A percentile compares a stretch with the other conserved stretches of the same genome.
phyloP scores from a whole-genome alignment of 2,113 vertebrate species.

The Brachypodius melanocephalos region DNA sequence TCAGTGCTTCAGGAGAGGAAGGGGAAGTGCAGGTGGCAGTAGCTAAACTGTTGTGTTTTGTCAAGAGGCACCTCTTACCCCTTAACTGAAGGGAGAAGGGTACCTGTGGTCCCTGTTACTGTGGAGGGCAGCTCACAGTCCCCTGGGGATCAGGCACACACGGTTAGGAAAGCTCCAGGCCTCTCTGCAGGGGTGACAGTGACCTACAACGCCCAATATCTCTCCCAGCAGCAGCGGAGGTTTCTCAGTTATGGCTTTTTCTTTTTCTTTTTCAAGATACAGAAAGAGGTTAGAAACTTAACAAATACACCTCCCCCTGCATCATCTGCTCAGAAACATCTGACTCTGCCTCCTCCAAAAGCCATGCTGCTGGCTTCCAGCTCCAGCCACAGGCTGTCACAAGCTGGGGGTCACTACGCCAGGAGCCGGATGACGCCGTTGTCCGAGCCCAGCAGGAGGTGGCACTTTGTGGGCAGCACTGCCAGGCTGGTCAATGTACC shows the following conservation, averaged over 20 bases:
- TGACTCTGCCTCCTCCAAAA: background rate
- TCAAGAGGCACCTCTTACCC: background rate
- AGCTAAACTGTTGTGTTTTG: background rate
- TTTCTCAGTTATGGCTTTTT: conserved; percentile 59
- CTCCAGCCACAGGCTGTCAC: background rate
- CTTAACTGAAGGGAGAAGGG: background rate
- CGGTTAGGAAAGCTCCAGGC: conserved; percentile 23
- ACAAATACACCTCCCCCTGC: background rate
- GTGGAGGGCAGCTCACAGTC: conserved; percentile 16
- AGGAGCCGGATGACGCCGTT: conserved; percentile 89
- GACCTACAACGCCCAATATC: conserved; percentile 43
- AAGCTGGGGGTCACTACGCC: conserved; percentile 70
- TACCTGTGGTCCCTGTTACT: background rate
- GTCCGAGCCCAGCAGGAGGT: conserved; percentile 93
- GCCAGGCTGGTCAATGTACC: conserved; percentile 93
- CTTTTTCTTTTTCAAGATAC: background rate
- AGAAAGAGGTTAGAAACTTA: background rate
- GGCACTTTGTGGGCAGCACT: conserved; percentile 91
- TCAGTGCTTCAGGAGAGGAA: background rate
- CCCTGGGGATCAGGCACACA: conserved; percentile 65
- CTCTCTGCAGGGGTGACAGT: conserved; percentile 62
- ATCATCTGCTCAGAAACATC: background rate
- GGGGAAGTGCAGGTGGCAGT: conserved; percentile 13
- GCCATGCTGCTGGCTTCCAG: background rate
- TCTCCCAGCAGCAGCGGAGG: conserved; percentile 31